Percentiles rank a stretch among this genome's conserved stretches.
Evolutionary conservation across 2,113 vertebrate genomes (phyloP).

Genomic region (Menura novaehollandiae): DNA sequence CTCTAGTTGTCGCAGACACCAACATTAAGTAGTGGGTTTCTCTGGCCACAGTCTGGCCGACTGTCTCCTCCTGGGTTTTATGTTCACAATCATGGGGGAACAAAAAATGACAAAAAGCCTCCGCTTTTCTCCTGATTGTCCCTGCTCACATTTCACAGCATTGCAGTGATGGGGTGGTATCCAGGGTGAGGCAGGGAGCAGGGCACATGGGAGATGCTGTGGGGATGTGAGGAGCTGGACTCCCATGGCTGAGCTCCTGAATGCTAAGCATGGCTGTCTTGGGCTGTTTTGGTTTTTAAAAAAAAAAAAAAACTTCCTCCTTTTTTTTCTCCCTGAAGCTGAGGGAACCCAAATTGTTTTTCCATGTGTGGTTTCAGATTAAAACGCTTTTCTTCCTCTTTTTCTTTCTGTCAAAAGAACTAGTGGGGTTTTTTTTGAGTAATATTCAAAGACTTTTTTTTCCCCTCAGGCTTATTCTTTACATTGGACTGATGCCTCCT

Average conservation of each 20-base stretch:
- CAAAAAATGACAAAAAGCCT: neutral
- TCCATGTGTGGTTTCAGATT: neutral
- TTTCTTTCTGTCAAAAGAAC: neutral
- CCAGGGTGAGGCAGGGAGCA: rapidly evolving
- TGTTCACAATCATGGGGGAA: neutral
- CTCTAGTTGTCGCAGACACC: neutral
- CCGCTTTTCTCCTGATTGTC: rapidly evolving
- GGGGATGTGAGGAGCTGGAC: neutral
- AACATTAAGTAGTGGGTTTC: neutral
- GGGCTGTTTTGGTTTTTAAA: neutral
- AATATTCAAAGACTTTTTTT: neutral
- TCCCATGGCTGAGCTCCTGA: neutral
- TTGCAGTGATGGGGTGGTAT: rapidly evolving
- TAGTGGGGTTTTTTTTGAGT: neutral
- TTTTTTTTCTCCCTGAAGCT: neutral
- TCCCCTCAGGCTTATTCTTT: neutral
- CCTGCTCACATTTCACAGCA: neutral
- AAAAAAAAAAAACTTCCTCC: neutral
- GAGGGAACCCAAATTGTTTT: neutral
- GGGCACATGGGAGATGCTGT: rapidly evolving
- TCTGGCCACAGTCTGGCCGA: rapidly evolving
- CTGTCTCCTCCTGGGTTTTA: neutral
- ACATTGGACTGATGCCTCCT: neutral
- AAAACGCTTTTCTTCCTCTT: neutral
- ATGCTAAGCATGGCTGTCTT: rapidly evolving